Conservation (phyloP, 2,888 invertebrate genomes). For the Beris chalybata region DNA sequence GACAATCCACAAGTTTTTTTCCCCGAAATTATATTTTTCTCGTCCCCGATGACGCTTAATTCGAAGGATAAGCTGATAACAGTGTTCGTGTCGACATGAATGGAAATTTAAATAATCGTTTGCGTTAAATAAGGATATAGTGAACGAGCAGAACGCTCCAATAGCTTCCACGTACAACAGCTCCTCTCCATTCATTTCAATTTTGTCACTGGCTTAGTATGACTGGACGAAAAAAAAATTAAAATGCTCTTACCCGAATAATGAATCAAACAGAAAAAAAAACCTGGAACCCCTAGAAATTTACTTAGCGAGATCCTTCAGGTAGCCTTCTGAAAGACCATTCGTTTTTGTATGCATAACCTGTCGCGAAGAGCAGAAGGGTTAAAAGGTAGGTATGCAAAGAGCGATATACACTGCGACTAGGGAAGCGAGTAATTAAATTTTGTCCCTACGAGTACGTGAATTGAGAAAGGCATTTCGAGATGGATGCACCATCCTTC, state of each 20-base stretch:
- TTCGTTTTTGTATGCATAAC: conserved; percentile 27
- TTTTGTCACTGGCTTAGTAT: conserved; percentile 14
- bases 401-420: conserved; percentile 13
- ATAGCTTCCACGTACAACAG: conserved; percentile 26
- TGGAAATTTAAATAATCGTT: conserved; percentile 12
- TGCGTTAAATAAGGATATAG: conserved; percentile 12
- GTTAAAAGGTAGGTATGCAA: conserved; percentile 28
- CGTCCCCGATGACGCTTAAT: too few relatives aligned
- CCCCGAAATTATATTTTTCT: too few relatives aligned
- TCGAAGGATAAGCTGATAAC: too few relatives aligned
- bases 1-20: too few relatives aligned
- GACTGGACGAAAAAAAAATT: conserved; percentile 16
- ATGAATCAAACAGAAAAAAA: conserved; percentile 6
- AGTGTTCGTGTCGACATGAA: too few relatives aligned
- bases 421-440: conserved; percentile 30
- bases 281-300: background rate
- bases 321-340: conserved; percentile 6
- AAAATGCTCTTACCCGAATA: conserved; percentile 4
- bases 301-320: conserved; percentile 14
- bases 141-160: conserved; percentile 12
- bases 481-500: conserved; percentile 23
- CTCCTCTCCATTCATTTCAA: conserved; percentile 26
- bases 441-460: conserved; percentile 14
- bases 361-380: conserved; percentile 11
- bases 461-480: conserved; percentile 25